Evolutionary conservation across 2,888 invertebrate species (phyloP).

Genomic region (Chaetoderma sp.): DNA sequence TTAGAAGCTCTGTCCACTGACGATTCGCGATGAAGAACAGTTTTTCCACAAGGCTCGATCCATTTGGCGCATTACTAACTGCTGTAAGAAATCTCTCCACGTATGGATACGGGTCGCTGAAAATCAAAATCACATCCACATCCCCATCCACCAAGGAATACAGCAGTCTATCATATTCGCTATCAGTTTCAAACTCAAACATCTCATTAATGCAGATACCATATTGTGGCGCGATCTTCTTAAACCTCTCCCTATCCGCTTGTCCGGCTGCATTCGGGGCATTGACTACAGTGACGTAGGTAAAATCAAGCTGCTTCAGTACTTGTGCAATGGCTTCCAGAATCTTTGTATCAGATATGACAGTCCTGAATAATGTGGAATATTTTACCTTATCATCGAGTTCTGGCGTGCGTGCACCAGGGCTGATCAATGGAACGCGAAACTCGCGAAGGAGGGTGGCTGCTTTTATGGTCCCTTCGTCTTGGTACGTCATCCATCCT

Average conservation of each 20-base stretch:
- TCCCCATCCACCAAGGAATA: slow-evolving; percentile 45
- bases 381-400: slow-evolving; percentile 48
- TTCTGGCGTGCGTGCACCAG: slow-evolving; percentile 51
- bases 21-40: slow-evolving; percentile 52
- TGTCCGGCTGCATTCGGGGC: slow-evolving; percentile 50
- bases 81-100: slow-evolving; percentile 44
- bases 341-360: slow-evolving; percentile 50
- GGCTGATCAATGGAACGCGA: slow-evolving; percentile 71
- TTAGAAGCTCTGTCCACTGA: slow-evolving; percentile 40
- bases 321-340: slow-evolving; percentile 55
- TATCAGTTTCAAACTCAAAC: slow-evolving; percentile 58
- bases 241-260: slow-evolving; percentile 44
- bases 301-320: slow-evolving; percentile 46
- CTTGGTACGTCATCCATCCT: slow-evolving; percentile 57
- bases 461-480: slow-evolving; percentile 51
- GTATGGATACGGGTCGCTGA: slow-evolving; percentile 48
- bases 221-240: slow-evolving; percentile 34
- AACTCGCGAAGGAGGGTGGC: slow-evolving; percentile 55
- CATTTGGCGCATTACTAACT: slow-evolving; percentile 27
- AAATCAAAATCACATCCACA: slow-evolving; percentile 57
- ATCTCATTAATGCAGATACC: slow-evolving; percentile 56
- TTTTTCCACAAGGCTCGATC: slow-evolving; percentile 7
- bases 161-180: slow-evolving; percentile 44
- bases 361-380: slow-evolving; percentile 58
- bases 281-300: slow-evolving; percentile 56